These are phyloP conservation scores for Microcebus ravelobensis DNA, from an alignment of 2,113 vertebrate species.

Conservation along the genomic window DNA sequence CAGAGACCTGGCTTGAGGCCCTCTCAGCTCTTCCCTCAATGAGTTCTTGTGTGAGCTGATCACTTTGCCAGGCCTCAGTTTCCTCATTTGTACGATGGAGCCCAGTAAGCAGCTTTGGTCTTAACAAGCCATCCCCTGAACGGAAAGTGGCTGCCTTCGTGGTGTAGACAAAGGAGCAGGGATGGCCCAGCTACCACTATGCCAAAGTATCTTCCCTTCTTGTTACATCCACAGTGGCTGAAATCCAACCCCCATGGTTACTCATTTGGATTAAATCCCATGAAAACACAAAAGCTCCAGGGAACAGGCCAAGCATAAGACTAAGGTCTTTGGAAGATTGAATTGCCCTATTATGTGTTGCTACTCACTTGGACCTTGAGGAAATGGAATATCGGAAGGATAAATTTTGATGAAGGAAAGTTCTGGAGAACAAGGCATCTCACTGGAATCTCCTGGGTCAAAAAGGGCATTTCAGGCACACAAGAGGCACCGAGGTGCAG, in stretches of 20 bases:
- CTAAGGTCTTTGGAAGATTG: neutral
- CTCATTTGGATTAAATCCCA: neutral
- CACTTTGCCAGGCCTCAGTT: neutral
- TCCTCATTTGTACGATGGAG: neutral
- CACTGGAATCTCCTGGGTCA: neutral
- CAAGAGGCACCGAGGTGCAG: neutral
- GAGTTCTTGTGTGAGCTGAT: neutral
- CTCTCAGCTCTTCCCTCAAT: neutral
- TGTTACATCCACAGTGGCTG: too few relatives aligned
- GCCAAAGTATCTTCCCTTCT: neutral
- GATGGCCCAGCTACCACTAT: too few relatives aligned
- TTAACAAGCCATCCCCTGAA: neutral
- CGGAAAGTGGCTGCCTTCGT: neutral
- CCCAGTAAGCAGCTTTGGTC: neutral
- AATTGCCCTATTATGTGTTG: neutral
- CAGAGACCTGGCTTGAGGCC: neutral
- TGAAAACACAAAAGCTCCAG: neutral
- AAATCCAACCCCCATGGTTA: neutral
- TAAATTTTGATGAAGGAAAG: neutral
- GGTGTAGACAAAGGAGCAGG: neutral
- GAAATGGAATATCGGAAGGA: neutral
- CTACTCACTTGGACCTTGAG: neutral
- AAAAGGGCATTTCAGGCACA: fast-evolving
- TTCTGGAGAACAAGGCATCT: neutral
- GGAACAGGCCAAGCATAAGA: too few relatives aligned